A percentile compares a stretch with the other conserved stretches of the same genome.
Conservation (phyloP, 1,140 invertebrate genomes). For the Ectropis grisescens region DNA sequence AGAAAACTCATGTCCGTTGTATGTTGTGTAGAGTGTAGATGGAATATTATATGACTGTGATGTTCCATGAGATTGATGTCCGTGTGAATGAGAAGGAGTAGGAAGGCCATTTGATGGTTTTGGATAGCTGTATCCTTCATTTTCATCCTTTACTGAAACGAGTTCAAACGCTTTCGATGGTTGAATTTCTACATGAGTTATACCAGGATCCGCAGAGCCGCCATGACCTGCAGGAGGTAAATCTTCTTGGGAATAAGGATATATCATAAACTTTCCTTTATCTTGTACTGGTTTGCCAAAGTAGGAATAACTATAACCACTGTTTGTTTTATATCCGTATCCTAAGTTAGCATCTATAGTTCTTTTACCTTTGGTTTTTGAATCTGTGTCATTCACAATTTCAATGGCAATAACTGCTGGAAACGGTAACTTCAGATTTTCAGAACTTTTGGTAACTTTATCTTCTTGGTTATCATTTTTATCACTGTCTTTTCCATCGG, state of each 20-base stretch:
- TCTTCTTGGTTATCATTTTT: conserved; percentile 16
- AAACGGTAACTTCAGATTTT: conserved; percentile 30
- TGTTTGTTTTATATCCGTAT: conserved; percentile 66
- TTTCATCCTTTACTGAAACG: conserved; percentile 47
- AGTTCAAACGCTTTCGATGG: conserved; percentile 64
- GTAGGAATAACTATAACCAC: conserved; percentile 66
- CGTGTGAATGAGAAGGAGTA: conserved; percentile 13
- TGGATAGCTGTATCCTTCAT: conserved; percentile 37
- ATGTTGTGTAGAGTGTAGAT: conserved; percentile 60
- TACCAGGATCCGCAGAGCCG: too few relatives aligned
- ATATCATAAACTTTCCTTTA: conserved; percentile 71
- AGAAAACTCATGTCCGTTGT: conserved; percentile 57
- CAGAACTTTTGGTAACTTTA: conserved; percentile 8
- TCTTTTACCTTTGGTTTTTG: conserved; percentile 67
- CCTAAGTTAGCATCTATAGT: conserved; percentile 72
- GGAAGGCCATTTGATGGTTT: conserved; percentile 33
- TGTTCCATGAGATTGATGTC: conserved; percentile 6
- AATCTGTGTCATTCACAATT: conserved; percentile 69
- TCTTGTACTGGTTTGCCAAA: conserved; percentile 56
- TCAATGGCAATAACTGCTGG: conserved; percentile 72
- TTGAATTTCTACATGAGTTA: conserved; percentile 55
- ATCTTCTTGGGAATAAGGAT: conserved; percentile 73
- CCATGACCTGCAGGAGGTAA: conserved; percentile 45
- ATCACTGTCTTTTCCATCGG: conserved; percentile 32
- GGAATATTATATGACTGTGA: conserved; percentile 12